Evolutionary conservation across 2,113 vertebrate species (phyloP), one percentile per base, ranked within the genome.

Genomic region (Esox niger): DNA sequence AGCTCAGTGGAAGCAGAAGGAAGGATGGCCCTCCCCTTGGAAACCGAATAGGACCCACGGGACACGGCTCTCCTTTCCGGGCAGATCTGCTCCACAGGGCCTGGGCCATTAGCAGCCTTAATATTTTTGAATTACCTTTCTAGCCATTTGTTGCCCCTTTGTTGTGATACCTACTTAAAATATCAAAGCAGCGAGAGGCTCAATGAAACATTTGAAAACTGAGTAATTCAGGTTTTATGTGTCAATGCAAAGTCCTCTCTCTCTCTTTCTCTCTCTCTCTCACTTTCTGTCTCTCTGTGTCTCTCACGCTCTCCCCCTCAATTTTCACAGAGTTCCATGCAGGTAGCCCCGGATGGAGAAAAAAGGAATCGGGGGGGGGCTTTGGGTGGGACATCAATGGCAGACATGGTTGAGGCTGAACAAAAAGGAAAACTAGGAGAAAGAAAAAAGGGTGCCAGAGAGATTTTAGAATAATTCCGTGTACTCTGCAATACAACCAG

Each of bases 151-250:
- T 90, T 86, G 80, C 85, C 77, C 86, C 91, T 94, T 95, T 95
- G 93, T 95, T 92, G 89, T 86, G 84, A 92, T 89, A 87, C 92
- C 93, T 93, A 94, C 93, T 93, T 93, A 93, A 92, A 94, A 93
- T 95, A 95, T 95, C 94, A 95, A 95, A 96, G 94, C 92, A 30
- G 68, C 46, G 64, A 88, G 89, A 90, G 85, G 86, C 86, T 93
- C 93, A 95, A 94, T 93, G 91, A 94, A 87, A 92, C 91, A 91
- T 91, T 84, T 94, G 94, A 95, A 95, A 95, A 93, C 91, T 91
- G 92, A 95, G 93, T 93, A 94, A 93, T 82, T 84, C 86, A 82
- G 93, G 92, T 93, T 93, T 92, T 94, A 91, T 92, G 90, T 94
- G 94, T 94, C 93, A 93, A 87, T 83, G 82, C 74, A 84, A 15